A percentile compares a stretch with the other conserved stretches of the same genome.
Evolutionary conservation across 2,888 invertebrate species (phyloP).

Genomic region (Acholoe squamosa): DNA sequence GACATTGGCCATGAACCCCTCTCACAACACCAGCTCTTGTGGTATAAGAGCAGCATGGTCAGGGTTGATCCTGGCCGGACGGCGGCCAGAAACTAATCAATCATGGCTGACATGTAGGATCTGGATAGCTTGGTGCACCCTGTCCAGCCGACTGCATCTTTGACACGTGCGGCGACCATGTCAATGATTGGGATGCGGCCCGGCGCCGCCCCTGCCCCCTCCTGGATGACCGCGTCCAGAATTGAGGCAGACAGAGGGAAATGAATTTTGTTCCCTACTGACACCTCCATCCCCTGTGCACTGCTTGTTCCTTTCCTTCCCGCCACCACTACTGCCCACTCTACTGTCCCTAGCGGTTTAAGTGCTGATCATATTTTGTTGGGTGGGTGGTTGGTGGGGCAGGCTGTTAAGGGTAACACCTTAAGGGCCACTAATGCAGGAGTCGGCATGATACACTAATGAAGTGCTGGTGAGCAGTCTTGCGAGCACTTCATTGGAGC

Average conservation of each 20-base stretch:
- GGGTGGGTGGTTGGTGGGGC: background rate
- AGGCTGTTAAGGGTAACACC: too few relatives aligned
- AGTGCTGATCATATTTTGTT: slow-evolving; percentile 49
- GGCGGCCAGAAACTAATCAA: slow-evolving; percentile 61
- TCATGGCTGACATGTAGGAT: slow-evolving; percentile 54
- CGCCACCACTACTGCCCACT: background rate
- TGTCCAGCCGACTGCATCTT: slow-evolving; percentile 48
- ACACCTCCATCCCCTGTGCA: background rate
- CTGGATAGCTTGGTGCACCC: background rate
- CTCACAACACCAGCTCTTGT: background rate
- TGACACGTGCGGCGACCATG: slow-evolving; percentile 36
- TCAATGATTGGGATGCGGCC: slow-evolving; percentile 59
- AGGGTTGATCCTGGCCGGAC: slow-evolving; percentile 33
- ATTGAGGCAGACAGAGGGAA: background rate
- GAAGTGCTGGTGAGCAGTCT: too few relatives aligned
- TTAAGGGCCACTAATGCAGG: too few relatives aligned
- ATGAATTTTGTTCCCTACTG: slow-evolving; percentile 27
- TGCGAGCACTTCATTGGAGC: too few relatives aligned
- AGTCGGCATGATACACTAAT: too few relatives aligned
- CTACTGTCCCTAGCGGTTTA: background rate
- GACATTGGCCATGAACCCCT: background rate
- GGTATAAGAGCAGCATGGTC: background rate
- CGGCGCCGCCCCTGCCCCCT: slow-evolving; percentile 30
- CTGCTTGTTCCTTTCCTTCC: background rate
- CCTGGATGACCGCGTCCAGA: background rate